These are phyloP conservation scores for Palloptera scutellata DNA, from an alignment of 2,888 invertebrate species.

Conservation along the genomic window DNA sequence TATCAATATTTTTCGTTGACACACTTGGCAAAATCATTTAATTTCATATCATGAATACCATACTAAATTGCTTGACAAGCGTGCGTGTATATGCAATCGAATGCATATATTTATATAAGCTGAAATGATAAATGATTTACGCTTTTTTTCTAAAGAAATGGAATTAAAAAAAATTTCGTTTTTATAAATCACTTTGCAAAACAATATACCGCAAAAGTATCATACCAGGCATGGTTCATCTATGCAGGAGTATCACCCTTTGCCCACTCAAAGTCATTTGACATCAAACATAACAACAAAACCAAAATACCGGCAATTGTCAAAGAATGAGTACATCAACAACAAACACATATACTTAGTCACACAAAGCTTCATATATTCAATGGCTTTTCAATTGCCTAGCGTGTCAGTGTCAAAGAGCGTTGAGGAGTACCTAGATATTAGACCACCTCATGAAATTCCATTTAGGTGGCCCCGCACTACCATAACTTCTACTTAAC, in stretches of 20 bases:
- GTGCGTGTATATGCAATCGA: too few species aligned
- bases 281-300: background rate
- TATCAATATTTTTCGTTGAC: too few species aligned
- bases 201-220: background rate
- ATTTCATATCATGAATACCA: too few species aligned
- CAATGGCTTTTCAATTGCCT: constrained; percentile 22
- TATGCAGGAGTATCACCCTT: too few species aligned
- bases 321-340: constrained; percentile 10
- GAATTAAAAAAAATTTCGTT: too few species aligned
- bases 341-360: constrained; percentile 8
- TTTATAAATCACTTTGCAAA: background rate
- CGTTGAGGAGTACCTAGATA: background rate
- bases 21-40: too few species aligned
- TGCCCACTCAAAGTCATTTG: too few species aligned
- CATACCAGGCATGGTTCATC: background rate
- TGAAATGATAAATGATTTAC: too few species aligned
- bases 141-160: too few species aligned
- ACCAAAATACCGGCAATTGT: constrained; percentile 1
- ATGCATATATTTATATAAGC: too few species aligned
- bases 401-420: background rate
- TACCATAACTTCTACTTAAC: too few species aligned
- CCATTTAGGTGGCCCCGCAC: constrained; percentile 17
- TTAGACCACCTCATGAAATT: constrained; percentile 25
- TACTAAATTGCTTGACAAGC: too few species aligned
- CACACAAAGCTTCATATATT: constrained; percentile 17